Evolutionary conservation across 2,113 vertebrate species (phyloP).

Genomic region (Nanger granti): DNA sequence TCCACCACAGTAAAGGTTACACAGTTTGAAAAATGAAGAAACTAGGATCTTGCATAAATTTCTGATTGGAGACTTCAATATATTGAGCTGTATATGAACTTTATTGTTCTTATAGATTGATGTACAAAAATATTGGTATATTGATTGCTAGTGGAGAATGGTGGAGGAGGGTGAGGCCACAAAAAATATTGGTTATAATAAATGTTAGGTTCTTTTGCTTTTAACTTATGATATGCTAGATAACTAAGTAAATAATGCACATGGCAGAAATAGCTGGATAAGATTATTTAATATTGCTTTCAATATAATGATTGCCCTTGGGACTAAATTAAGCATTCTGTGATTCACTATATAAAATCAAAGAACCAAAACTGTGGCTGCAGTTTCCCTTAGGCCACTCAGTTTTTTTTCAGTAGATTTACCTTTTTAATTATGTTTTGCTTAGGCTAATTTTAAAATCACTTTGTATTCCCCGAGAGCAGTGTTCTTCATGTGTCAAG

Average conservation of each 20-base stretch:
- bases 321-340: conserved; percentile 26
- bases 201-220: conserved; percentile 3
- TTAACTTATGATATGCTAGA: neutral
- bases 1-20: neutral
- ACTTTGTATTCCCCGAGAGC: neutral
- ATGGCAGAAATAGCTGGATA: conserved; percentile 8
- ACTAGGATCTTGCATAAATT: neutral
- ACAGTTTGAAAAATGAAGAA: neutral
- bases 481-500: conserved; percentile 7
- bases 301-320: conserved; percentile 1
- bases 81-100: neutral
- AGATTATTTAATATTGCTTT: conserved; percentile 36
- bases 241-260: neutral
- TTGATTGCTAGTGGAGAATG: neutral
- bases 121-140: neutral
- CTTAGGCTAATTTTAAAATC: conserved; percentile 19
- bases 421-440: conserved; percentile 51
- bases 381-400: neutral
- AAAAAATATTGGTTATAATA: neutral
- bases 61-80: neutral
- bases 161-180: neutral
- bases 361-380: neutral
- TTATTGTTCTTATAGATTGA: neutral
- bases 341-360: conserved; percentile 17
- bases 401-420: conserved; percentile 26